A percentile compares a stretch with the other conserved stretches of the same genome.
Conservation (phyloP, 2,113 vertebrate species). For the Cephalophus harveyi region DNA sequence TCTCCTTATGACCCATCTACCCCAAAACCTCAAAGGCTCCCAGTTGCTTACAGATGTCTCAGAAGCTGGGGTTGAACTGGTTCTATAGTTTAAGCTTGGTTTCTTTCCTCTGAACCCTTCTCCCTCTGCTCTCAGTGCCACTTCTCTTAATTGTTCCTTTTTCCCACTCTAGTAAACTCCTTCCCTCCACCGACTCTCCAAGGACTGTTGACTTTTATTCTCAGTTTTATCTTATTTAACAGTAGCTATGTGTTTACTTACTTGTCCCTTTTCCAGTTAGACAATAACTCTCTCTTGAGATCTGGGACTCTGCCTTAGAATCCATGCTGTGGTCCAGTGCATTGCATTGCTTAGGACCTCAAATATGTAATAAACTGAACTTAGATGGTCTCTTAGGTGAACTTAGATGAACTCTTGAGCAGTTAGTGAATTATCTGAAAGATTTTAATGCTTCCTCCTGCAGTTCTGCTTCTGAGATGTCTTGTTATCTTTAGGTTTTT, state of each 20-base stretch:
- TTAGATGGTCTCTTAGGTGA: neutral
- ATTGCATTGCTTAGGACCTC: neutral
- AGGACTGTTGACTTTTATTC: neutral
- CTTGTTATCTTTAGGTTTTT: constrained; percentile 21
- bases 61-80: neutral
- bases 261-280: neutral
- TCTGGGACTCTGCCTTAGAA: neutral
- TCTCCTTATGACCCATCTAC: neutral
- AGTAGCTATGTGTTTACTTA: neutral
- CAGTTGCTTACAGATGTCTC: neutral
- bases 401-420: neutral
- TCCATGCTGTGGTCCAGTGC: neutral
- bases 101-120: neutral
- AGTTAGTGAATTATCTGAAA: neutral
- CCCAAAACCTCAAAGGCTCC: neutral
- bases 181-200: neutral
- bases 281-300: neutral
- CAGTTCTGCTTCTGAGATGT: neutral
- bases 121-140: neutral
- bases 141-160: neutral
- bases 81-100: neutral
- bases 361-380: neutral
- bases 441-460: neutral
- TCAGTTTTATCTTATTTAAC: neutral
- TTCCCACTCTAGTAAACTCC: neutral